phyloP scores from a whole-genome alignment of 2,888 invertebrate species.

The Dastarcus helophoroides region DNA sequence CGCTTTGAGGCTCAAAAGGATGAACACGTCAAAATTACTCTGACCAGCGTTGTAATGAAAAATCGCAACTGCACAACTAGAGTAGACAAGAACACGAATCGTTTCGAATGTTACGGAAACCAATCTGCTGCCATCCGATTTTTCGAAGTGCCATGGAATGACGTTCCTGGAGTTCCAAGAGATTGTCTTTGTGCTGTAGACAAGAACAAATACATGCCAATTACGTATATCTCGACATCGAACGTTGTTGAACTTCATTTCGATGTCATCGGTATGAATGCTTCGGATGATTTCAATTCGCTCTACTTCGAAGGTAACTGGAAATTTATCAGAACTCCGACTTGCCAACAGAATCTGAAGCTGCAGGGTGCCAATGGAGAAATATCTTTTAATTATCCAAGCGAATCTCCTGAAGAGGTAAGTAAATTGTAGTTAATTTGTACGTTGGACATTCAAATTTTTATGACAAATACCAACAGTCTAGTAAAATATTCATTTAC shows the following conservation, averaged over 20 bases:
- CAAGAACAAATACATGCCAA: slow-evolving; percentile 42
- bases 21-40: slow-evolving; percentile 64
- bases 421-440: too few species aligned
- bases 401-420: slow-evolving; percentile 26
- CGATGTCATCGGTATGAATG: slow-evolving; percentile 71
- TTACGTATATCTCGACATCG: slow-evolving; percentile 65
- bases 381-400: slow-evolving; percentile 45
- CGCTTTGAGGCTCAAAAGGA: slow-evolving; percentile 78
- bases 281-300: slow-evolving; percentile 73
- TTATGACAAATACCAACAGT: too few species aligned
- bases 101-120: slow-evolving; percentile 60
- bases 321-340: slow-evolving; percentile 62
- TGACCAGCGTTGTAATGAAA: slow-evolving; percentile 55
- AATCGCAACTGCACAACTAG: slow-evolving; percentile 44
- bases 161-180: slow-evolving; percentile 58
- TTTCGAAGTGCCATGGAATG: slow-evolving; percentile 64
- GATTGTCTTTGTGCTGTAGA: slow-evolving; percentile 67
- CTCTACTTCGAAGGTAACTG: slow-evolving; percentile 76
- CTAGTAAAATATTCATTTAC: too few species aligned
- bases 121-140: slow-evolving; percentile 59
- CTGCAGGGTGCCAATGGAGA: slow-evolving; percentile 69
- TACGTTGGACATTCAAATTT: too few species aligned
- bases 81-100: slow-evolving; percentile 52
- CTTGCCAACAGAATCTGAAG: slow-evolving; percentile 57
- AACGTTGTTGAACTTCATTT: slow-evolving; percentile 72